Evolutionary conservation across 2,113 vertebrate genomes (phyloP), one percentile per base, ranked within the genome.

Genomic region (Columba livia): DNA sequence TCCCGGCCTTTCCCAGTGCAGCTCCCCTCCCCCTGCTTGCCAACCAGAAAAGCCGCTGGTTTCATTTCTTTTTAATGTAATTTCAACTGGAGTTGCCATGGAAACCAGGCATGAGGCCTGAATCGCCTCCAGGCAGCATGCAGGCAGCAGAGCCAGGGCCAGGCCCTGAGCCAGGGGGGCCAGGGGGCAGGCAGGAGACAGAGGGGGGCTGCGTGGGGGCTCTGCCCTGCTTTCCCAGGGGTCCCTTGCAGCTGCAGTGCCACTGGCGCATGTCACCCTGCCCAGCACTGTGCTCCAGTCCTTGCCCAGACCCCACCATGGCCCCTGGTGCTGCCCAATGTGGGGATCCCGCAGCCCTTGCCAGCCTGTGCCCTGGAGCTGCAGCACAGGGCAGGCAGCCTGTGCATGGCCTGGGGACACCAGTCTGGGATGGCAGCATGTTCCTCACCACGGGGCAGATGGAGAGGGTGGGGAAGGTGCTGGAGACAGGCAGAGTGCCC

Each of bases 21-120:
- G 50, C 71, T 93, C 71, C 86, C 91, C 44, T 93, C 79, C 90
- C 77, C 88, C 86, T 67, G n/a, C 62, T 74, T 64, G 79, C 82
- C 92, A 81, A 93, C 78, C 75, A 95, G 91, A 94, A 92, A 94
- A 95, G 87, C 94, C 70, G 71, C 93, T 89, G 84, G 88, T 95
- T 97, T 97, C 75, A 88, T 95, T 93, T 90, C 93, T 96, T 96
- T 96, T 95, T 96, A 96, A 97, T 88, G 93, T 92, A 89, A 95
- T 94, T 96, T 96, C 95, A 70, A 19, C 92, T 89, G 84, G 93
- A 53, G 94, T 96, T 93, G 78, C 93, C 92, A 94, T 95, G 86
- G 96, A 94, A 95, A 97, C 95, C 60, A 89, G 92, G 80, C 88
- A 56, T 34, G 26, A 67, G 74, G 71, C 85, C 77, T 57, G 93